Base-by-base conservation (phyloP, 2,888 invertebrate species). In the Eutolmus rufibarbis region DNA sequence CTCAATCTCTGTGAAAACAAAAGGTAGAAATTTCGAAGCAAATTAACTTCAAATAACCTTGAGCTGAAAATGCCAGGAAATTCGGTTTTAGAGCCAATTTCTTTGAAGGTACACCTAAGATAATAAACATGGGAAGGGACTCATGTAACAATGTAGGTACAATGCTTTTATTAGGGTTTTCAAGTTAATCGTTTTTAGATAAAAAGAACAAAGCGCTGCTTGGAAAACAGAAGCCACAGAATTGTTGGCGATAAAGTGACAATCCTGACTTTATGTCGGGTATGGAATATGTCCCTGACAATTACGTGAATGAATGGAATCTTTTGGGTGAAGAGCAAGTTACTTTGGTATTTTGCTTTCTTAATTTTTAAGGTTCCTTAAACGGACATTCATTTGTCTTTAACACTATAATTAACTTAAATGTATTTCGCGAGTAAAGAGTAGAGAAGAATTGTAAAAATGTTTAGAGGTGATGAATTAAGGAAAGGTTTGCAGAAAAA, bases 111-210 rank as follows among this genome's bases (percentile, higher is more conserved):
- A 78, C 23, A 78, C 43, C 46, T 37, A 66, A 66, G 78, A 43
- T 78, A 78, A 78, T 78, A 78, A 78, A 40, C 78, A 78, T 23
- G 14, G 40, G 14, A 78, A n/a, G 23, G 78, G 40, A 43, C 37
- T 23, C 46, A 43, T n/a, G 40, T 43, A 78, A 78, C 78, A 78
- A 5, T 43, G 78, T n/a, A n/a, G n/a, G n/a, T 43, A 78, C 78
- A 78, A 78, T 78, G 78, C 78, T 43, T 78, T 78, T 78, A 43
- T 78, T 78, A 66, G 78, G 37, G 40, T 78, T 43, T 40, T 78
- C 23, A 23, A 78, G 37, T 78, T 78, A 78, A 78, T 78, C 78
- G 78, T 43, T 78, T 78, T 78, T 43, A 78, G 78, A 78, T 78
- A 78, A 78, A 78, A 78, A 43, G 19, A n/a, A 78, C 78, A 23